phyloP scores from a whole-genome alignment of 2,797 vertebrate species.

The Strix occidentalis region DNA sequence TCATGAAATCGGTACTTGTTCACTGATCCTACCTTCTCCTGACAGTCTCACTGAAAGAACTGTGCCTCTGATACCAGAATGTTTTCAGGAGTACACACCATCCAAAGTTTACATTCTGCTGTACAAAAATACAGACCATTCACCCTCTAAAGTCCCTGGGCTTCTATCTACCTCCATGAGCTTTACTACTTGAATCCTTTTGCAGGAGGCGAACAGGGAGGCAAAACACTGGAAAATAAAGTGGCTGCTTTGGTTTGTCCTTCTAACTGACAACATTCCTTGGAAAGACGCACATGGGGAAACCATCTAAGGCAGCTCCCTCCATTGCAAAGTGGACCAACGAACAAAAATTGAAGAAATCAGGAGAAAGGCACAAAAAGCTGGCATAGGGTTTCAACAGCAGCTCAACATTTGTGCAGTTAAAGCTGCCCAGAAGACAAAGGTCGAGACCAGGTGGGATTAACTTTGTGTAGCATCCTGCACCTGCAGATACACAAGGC shows the following conservation, averaged over 20 bases:
- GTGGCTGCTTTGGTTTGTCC: not conserved
- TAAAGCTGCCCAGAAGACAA: not conserved
- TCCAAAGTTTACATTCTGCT: not conserved
- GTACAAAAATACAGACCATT: not conserved
- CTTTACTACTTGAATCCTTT: not conserved
- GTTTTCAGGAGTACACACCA: not conserved
- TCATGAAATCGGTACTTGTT: not conserved
- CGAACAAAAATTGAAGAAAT: not conserved
- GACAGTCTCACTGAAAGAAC: not conserved
- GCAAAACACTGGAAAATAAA: not conserved
- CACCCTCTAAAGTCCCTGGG: not conserved
- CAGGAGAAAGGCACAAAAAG: not conserved
- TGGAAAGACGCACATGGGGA: not conserved
- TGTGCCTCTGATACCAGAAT: not conserved
- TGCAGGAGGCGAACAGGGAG: not conserved
- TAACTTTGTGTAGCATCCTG: not conserved
- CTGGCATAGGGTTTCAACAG: not conserved
- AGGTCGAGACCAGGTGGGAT: not conserved
- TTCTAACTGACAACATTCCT: not conserved
- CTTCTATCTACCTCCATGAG: not conserved
- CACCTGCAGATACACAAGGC: not conserved
- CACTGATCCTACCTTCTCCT: not conserved
- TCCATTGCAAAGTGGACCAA: not conserved
- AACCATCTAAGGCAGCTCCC: not conserved
- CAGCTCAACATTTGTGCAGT: not conserved